A percentile compares a stretch with the other conserved stretches of the same genome.
These are phyloP conservation scores for Lutjanus erythropterus DNA, from an alignment of 2,113 vertebrate species.

Conservation along the genomic window DNA sequence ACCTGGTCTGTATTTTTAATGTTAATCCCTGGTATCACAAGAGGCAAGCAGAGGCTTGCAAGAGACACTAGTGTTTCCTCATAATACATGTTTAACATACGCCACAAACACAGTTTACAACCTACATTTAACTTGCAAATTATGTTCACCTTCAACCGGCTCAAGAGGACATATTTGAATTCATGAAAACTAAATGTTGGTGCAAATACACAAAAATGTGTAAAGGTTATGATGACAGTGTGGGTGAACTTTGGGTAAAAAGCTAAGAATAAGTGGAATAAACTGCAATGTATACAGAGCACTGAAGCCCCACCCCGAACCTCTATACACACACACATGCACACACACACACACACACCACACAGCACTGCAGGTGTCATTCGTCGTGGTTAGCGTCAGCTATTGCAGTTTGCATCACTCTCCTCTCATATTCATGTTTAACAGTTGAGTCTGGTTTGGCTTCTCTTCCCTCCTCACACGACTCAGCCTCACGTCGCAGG, in stretches of 20 bases:
- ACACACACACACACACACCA: constrained; percentile 24
- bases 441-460: constrained; percentile 33
- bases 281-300: not conserved
- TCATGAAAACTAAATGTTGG: not conserved
- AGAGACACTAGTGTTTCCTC: constrained; percentile 25
- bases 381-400: constrained; percentile 58
- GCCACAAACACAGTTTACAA: constrained; percentile 3
- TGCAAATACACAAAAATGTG: not conserved
- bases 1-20: no score
- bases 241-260: not conserved
- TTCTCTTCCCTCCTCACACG: constrained; percentile 11
- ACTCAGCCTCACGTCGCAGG: constrained; percentile 15
- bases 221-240: not conserved
- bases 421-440: constrained; percentile 10
- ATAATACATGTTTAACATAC: constrained; percentile 14
- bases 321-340: not conserved
- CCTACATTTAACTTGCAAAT: constrained; percentile 69
- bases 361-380: constrained; percentile 59
- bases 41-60: not conserved
- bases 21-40: not conserved
- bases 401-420: constrained; percentile 41
- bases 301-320: not conserved
- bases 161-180: constrained; percentile 7
- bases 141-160: not conserved
- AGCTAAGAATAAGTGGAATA: not conserved